These are phyloP conservation scores for Timema podura DNA, from an alignment of 2,888 invertebrate species.

Conservation along the genomic window DNA sequence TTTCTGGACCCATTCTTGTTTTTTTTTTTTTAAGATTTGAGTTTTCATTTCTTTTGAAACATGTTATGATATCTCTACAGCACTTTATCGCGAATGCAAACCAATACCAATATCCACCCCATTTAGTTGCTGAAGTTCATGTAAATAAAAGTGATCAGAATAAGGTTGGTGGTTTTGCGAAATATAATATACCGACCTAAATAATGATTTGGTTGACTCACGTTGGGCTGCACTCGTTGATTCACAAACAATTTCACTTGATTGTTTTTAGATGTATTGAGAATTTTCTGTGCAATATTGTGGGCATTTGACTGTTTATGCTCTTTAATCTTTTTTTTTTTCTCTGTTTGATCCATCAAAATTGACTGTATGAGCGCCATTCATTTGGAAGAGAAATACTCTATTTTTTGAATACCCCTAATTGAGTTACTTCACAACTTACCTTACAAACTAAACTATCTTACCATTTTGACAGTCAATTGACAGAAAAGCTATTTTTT, in stretches of 20 bases:
- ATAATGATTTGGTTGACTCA: background rate
- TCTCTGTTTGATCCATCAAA: background rate
- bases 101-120: background rate
- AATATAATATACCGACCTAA: background rate
- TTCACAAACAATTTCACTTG: background rate
- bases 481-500: background rate
- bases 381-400: background rate
- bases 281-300: constrained; percentile 7
- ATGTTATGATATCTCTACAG: background rate
- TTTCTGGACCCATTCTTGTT: background rate
- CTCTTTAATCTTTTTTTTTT: background rate
- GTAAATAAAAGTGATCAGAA: background rate
- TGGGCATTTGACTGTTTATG: background rate
- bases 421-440: background rate
- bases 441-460: background rate
- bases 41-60: constrained; percentile 5
- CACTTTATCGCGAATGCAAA: background rate
- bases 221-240: background rate
- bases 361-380: constrained; percentile 8
- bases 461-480: background rate
- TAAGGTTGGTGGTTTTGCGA: background rate
- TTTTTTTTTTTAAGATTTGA: background rate
- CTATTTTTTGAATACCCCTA: background rate
- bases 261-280: background rate
- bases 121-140: constrained; percentile 1